Evolutionary conservation across 2,797 vertebrate species (phyloP), one percentile per base, ranked within the genome.

Genomic region (Eremophila alpestris): DNA sequence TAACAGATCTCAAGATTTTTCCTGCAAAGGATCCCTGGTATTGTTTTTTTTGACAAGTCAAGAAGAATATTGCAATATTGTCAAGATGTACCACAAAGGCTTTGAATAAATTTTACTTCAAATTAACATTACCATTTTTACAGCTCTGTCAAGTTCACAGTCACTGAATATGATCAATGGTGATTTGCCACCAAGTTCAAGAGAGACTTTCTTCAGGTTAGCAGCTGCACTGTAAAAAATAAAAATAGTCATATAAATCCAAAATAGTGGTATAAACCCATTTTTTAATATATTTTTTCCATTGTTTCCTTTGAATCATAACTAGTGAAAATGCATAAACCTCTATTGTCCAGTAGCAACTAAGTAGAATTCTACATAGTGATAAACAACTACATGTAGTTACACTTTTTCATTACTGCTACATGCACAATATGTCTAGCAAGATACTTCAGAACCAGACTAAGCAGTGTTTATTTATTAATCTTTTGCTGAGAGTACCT

Each of bases 161-260:
- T 99, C 99, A 7, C 87, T 98, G 97, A 99, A 99, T 97, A 99
- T 99, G 96, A 99, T 99, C 83, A 99, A 97, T 2, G 99, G 99
- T 11, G 99, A 99, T 97, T 99, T 99, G 32, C 99, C 99, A 40
- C 99, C 99, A 54, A 99, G 98, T 97, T 99, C 99, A 76, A 99
- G 98, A 68, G 99, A 99, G 79, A 99, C 99, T 91, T 99, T 99
- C 97, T 99, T 99, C 97, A 99, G 97, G 96, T 99, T 99, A 95
- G 98, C 99, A 91, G 98, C 93, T 6, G 99, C 99, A 96, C 99
- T 81, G 95, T 82, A 95, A 90, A 92, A 94, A 90, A 69, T 16
- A 75, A 8, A 71, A 91, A 94, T 12, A 83, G 75, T 54, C 11
- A 81, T 41, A 56, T 58, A 64, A 94, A 87, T 71, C 12, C 3